A percentile compares a stretch with the other conserved stretches of the same genome.
Conservation (phyloP, 2,888 invertebrate genomes). For the Ormia ochracea region DNA sequence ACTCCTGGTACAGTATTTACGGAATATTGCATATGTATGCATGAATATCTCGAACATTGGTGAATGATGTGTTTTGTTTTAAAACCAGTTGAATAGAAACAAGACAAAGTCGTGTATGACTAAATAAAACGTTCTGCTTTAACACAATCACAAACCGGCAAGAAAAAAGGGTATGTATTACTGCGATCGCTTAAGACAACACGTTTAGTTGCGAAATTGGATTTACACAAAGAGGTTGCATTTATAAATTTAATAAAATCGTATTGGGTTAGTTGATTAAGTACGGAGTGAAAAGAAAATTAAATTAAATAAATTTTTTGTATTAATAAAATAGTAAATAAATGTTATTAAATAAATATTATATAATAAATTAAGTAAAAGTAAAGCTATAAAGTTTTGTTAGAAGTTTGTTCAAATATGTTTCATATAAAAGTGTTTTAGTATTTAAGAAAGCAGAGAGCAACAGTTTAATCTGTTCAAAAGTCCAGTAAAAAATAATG, state of each 20-base stretch:
- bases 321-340: too few relatives aligned
- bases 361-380: too few relatives aligned
- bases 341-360: too few relatives aligned
- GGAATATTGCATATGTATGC: not conserved
- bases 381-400: too few relatives aligned
- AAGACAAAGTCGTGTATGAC: conserved; percentile 15
- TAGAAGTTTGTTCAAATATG: too few relatives aligned
- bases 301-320: too few relatives aligned
- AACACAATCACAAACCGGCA: not conserved
- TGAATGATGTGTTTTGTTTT: conserved; percentile 15
- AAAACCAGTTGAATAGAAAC: conserved; percentile 6
- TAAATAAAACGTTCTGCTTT: too few relatives aligned
- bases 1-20: too few relatives aligned
- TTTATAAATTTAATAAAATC: conserved; percentile 2
- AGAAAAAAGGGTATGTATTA: conserved; percentile 41
- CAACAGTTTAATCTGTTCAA: conserved; percentile 1
- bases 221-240: conserved; percentile 47
- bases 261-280: not conserved
- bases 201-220: conserved; percentile 47
- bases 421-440: not conserved
- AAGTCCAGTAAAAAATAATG: not conserved
- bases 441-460: not conserved
- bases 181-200: conserved; percentile 41
- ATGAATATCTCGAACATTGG: conserved; percentile 13
- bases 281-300: not conserved